Evolutionary conservation across 2,888 invertebrate genomes (phyloP).

Genomic region (Boloria euphrosyne): DNA sequence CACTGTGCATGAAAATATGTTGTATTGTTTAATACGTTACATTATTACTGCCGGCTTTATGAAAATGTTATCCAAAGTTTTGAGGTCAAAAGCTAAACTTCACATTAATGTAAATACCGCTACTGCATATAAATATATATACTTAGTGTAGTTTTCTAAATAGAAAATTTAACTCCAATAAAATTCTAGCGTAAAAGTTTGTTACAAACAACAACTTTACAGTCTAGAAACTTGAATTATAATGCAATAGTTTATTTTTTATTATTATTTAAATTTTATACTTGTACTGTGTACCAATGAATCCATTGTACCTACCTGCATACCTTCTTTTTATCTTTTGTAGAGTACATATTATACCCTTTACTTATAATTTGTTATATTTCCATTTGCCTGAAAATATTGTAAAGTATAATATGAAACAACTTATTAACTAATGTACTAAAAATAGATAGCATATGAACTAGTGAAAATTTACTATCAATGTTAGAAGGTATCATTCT

Average conservation of each 20-base stretch:
- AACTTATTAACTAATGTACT: too few species aligned
- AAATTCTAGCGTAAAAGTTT: conserved; percentile 14
- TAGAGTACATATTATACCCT: not conserved
- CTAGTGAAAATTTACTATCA: too few species aligned
- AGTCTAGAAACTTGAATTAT: conserved; percentile 2
- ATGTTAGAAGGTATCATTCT: too few species aligned
- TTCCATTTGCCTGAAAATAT: too few species aligned
- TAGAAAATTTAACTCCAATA: conserved; percentile 13
- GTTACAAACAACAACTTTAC: conserved; percentile 4
- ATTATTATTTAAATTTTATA: conserved; percentile 2
- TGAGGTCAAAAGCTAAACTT: not conserved
- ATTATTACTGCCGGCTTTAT: too few species aligned
- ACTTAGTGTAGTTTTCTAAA: conserved; percentile 4
- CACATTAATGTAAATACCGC: conserved; percentile 3
- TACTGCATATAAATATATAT: conserved; percentile 4
- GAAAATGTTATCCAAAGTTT: not conserved
- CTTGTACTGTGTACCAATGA: not conserved
- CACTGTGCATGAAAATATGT: too few species aligned
- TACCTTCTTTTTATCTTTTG: not conserved
- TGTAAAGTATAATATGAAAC: too few species aligned
- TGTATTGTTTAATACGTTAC: too few species aligned
- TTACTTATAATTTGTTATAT: not conserved
- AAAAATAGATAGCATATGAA: too few species aligned
- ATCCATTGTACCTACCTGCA: not conserved
- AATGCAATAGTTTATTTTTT: conserved; percentile 15